Conservation (phyloP, 2,797 vertebrate species). For the Micropoecilia bifurca region DNA sequence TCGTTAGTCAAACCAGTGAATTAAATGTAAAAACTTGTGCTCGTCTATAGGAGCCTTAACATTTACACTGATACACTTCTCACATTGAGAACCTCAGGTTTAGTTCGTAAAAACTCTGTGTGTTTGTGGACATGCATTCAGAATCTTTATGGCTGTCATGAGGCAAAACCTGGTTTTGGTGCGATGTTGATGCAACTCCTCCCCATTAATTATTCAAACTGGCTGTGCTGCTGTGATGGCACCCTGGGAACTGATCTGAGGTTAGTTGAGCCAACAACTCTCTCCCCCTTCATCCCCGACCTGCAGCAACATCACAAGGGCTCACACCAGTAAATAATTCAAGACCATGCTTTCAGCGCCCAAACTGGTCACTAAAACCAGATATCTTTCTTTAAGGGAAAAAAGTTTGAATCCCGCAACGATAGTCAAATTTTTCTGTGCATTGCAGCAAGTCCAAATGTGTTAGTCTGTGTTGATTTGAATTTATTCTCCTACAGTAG, state of each 20-base stretch:
- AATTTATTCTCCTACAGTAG: background rate
- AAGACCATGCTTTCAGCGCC: slow-evolving; percentile 29
- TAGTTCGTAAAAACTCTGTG: background rate
- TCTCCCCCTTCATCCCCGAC: slow-evolving; percentile 24
- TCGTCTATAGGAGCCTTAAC: background rate
- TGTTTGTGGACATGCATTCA: background rate
- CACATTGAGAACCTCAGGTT: background rate
- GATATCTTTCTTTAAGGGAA: background rate
- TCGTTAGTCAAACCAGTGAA: background rate
- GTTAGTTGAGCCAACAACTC: slow-evolving; percentile 33
- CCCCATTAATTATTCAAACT: slow-evolving; percentile 63
- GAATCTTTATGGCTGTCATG: slow-evolving; percentile 1
- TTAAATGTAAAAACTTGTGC: background rate
- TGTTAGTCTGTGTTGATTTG: background rate
- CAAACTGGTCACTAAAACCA: slow-evolving; percentile 12
- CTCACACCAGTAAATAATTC: slow-evolving; percentile 42
- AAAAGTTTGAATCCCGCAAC: too few species aligned
- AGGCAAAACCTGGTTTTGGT: slow-evolving; percentile 10
- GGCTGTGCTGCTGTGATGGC: slow-evolving; percentile 29
- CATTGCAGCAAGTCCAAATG: background rate
- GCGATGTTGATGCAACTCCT: slow-evolving; percentile 23
- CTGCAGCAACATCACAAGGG: slow-evolving; percentile 31
- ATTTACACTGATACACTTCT: background rate
- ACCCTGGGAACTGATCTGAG: slow-evolving; percentile 40
- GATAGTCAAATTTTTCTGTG: background rate